Evolutionary conservation across 2,888 invertebrate species (phyloP).

Genomic region (Seira ritae): DNA sequence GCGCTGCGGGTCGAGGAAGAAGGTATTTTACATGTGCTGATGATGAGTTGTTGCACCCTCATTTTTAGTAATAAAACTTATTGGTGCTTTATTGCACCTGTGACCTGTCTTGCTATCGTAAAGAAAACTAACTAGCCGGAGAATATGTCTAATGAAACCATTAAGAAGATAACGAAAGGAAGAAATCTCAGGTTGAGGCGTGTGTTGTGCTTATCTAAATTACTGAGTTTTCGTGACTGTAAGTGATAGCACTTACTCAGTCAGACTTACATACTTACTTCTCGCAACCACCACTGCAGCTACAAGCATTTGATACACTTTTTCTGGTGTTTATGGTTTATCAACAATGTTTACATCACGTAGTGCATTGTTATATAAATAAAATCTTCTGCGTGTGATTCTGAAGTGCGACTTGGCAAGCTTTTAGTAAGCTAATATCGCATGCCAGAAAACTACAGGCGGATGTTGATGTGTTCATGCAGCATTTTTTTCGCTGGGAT

Average conservation of each 20-base stretch:
- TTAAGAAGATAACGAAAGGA: background rate
- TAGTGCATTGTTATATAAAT: no score
- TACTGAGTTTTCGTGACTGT: background rate
- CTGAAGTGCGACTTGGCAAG: no score
- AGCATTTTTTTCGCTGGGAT: no score
- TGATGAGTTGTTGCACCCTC: background rate
- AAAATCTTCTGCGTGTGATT: no score
- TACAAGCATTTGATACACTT: background rate
- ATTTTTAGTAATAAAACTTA: background rate
- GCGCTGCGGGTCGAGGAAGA: background rate
- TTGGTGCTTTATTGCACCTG: background rate
- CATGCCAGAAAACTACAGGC: no score
- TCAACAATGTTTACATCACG: no score
- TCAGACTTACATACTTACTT: no score
- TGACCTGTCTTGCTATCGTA: background rate
- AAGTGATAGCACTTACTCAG: no score
- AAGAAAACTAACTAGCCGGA: background rate
- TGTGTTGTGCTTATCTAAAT: background rate
- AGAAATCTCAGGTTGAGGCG: background rate
- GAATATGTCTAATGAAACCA: background rate
- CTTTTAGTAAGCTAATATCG: no score
- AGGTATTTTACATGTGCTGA: background rate
- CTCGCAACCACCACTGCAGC: background rate
- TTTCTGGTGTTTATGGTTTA: no score
- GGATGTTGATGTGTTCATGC: no score